Evolutionary conservation across 1,140 invertebrate species (phyloP).

Genomic region (Neodiprion virginianus): DNA sequence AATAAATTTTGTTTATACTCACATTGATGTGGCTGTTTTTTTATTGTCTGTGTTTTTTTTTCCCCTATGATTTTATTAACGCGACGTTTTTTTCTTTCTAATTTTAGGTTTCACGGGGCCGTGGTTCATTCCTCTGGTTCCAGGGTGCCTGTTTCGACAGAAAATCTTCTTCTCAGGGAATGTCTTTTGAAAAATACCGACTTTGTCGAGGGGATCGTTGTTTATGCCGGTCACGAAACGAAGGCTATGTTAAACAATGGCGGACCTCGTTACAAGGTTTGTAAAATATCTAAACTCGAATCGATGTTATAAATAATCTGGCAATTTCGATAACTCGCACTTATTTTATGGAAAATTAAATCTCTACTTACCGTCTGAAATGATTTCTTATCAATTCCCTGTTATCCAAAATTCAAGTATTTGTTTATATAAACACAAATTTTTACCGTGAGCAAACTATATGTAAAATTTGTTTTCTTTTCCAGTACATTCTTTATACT

Average conservation of each 20-base stretch:
- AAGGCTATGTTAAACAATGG: conserved; percentile 98
- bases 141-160: conserved; percentile 85
- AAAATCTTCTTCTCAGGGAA: conserved; percentile 92
- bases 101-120: conserved; percentile 81
- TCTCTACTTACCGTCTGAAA: no score
- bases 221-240: conserved; percentile 97
- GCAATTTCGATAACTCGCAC: conserved; percentile 4
- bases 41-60: neutral
- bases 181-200: conserved; percentile 94
- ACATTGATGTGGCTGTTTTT: neutral
- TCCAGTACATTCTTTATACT: no score
- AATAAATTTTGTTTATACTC: neutral
- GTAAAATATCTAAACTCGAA: neutral
- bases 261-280: conserved; percentile 88
- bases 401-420: neutral
- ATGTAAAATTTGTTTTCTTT: no score
- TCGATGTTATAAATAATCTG: conserved; percentile 7
- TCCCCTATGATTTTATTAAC: neutral
- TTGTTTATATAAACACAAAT: neutral
- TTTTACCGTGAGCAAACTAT: no score
- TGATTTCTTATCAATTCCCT: no score
- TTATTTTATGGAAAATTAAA: neutral
- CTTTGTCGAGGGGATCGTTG: conserved; percentile 94
- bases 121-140: conserved; percentile 82
- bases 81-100: neutral